Percentiles rank a stretch among this genome's conserved stretches.
Conservation (phyloP, 2,797 vertebrate genomes). For the Rhabdophis nuchalis region DNA sequence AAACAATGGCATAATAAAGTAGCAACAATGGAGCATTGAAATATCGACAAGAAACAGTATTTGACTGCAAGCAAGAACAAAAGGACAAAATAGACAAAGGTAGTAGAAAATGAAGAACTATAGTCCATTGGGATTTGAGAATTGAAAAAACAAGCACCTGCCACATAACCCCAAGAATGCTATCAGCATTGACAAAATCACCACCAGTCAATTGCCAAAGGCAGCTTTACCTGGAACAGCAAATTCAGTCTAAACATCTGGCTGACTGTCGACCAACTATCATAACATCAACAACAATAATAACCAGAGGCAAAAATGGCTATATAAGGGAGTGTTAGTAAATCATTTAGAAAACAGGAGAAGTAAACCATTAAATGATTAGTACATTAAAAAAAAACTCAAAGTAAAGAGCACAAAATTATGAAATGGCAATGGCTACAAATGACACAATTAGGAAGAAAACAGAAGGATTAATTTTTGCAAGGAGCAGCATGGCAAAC, state of each 20-base stretch:
- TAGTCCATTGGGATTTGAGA: not conserved
- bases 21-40: not conserved
- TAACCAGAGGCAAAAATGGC: not conserved
- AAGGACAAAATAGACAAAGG: not conserved
- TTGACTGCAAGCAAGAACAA: not conserved
- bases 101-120: not conserved
- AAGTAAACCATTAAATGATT: not conserved
- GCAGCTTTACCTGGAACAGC: not conserved
- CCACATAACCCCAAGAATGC: not conserved
- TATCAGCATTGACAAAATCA: not conserved
- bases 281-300: not conserved
- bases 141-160: not conserved
- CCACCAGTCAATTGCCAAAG: not conserved
- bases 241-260: not conserved
- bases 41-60: not conserved
- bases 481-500: not conserved
- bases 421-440: not conserved
- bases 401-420: not conserved
- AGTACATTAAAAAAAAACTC: not conserved
- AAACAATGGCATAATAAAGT: not conserved
- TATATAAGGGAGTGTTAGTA: not conserved
- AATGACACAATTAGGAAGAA: not conserved
- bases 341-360: not conserved
- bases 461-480: not conserved
- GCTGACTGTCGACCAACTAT: not conserved